Evolutionary conservation across 2,797 vertebrate genomes (phyloP).

Genomic region (Spatula clypeata): DNA sequence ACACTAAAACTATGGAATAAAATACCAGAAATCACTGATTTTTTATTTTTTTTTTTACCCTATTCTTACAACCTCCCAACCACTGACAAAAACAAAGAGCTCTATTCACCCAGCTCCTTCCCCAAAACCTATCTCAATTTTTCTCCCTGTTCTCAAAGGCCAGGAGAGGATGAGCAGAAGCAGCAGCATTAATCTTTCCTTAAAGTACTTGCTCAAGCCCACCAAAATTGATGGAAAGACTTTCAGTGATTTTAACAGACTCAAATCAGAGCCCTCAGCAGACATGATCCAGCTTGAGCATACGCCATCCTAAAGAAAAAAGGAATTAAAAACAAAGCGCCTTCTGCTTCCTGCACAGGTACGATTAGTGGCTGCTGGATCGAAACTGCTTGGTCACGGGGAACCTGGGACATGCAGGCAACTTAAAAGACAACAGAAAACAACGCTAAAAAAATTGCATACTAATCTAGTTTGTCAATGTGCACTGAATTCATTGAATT

Average conservation of each 20-base stretch:
- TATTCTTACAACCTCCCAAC: not conserved
- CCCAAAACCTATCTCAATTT: not conserved
- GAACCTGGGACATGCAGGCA: not conserved
- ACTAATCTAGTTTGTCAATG: slow-evolving; percentile 28
- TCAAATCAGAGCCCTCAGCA: not conserved
- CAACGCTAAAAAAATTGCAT: not conserved
- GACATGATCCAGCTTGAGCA: not conserved
- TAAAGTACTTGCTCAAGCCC: not conserved
- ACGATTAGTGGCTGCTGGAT: not conserved
- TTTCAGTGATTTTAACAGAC: not conserved
- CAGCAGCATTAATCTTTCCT: not conserved
- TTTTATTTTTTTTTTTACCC: not conserved
- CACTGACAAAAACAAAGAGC: not conserved
- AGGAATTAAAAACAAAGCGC: not conserved
- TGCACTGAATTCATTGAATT: slow-evolving; percentile 14
- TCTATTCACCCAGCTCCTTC: not conserved
- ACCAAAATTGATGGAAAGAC: not conserved
- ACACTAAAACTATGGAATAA: not conserved
- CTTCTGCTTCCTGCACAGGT: not conserved
- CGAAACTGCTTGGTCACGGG: not conserved
- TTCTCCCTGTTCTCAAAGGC: not conserved
- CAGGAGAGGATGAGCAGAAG: not conserved
- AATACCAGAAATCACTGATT: not conserved
- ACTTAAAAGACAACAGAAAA: slow-evolving; percentile 47
- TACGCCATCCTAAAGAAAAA: not conserved